Evolutionary conservation across 1,140 invertebrate species (phyloP), one percentile per base, ranked within the genome.

Genomic region (Pogonomyrmex barbatus): DNA sequence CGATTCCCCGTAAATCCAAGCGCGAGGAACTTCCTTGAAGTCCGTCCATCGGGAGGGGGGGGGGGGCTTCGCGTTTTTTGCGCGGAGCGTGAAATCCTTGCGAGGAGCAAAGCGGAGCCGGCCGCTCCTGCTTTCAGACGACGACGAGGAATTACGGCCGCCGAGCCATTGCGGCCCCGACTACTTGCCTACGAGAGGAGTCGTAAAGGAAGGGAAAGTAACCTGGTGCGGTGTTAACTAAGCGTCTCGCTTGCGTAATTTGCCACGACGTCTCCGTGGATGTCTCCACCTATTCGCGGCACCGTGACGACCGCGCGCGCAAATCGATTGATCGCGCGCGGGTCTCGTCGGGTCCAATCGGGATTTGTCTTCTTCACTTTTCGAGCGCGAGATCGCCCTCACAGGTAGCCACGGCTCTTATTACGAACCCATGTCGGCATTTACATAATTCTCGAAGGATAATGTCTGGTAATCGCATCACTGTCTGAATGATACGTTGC

Each of bases 131-230:
- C 62, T 79, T 60, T 60, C 83, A 68, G 56, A 24, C 24, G 24
- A 24, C 77, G 67, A 70, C 47, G 70, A 68, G 58, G 50, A 36
- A 14, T 62, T 82, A 75, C 62, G 33, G 36, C 56, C 76, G 58
- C 47, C 4, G 12, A 79, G 42, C 47, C 47, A 63, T 88, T 76
- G 47, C 75, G 56, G n/a, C 62, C 63, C 30, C 12, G 30, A 33
- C 50, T 85, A 84, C 78, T 89, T 89, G 73, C 78, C 83, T 75
- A 85, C 56, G 67, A 87, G 67, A 87, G 85, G 65, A 91, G 91
- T 93, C 92, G 92, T 94, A 93, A 94, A 94, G 91, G 93, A 95
- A 95, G 93, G 94, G 94, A 95, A 95, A 95, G 94, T 95, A 92
- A 93, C 89, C 91, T 50, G 85, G 58, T 71, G 68, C 68, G 45